Conservation (phyloP, 1,140 invertebrate genomes). For the Drosophila busckii region DNA sequence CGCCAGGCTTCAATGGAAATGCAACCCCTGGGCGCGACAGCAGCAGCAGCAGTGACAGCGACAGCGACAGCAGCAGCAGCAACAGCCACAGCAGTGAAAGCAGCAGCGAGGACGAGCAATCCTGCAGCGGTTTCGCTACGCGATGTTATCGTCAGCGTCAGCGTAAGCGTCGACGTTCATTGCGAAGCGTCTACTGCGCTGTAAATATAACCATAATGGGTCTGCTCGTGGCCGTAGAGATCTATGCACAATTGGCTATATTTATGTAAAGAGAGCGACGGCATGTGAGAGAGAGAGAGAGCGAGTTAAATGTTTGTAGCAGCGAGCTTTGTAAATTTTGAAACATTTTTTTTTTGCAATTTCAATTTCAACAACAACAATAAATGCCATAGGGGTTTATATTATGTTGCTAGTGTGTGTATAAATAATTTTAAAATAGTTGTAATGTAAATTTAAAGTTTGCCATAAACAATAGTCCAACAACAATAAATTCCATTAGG, state of each 20-base stretch:
- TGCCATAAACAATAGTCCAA: too few relatives aligned
- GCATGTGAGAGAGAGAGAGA: not conserved
- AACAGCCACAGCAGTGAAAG: conserved; percentile 2
- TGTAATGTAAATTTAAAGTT: too few relatives aligned
- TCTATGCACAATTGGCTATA: conserved; percentile 73
- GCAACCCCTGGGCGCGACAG: conserved; percentile 44
- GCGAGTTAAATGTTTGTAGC: conserved; percentile 1
- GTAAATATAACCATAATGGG: conserved; percentile 69
- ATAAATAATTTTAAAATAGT: too few relatives aligned
- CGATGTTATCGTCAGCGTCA: conserved; percentile 71
- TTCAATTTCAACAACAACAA: too few relatives aligned
- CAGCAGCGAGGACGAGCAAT: not conserved
- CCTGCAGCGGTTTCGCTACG: conserved; percentile 6
- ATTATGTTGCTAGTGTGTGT: too few relatives aligned
- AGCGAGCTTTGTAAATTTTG: too few relatives aligned
- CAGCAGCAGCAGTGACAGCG: conserved; percentile 4
- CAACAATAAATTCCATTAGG: too few relatives aligned
- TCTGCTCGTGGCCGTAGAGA: conserved; percentile 67
- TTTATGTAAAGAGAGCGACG: conserved; percentile 49
- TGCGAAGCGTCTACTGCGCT: conserved; percentile 78
- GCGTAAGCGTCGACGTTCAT: conserved; percentile 76
- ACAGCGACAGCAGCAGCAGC: conserved; percentile 14
- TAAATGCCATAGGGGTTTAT: too few relatives aligned
- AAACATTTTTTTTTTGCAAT: too few relatives aligned
- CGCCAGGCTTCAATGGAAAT: conserved; percentile 71